Conservation (phyloP, 2,797 vertebrate genomes). For the Tachyglossus aculeatus region DNA sequence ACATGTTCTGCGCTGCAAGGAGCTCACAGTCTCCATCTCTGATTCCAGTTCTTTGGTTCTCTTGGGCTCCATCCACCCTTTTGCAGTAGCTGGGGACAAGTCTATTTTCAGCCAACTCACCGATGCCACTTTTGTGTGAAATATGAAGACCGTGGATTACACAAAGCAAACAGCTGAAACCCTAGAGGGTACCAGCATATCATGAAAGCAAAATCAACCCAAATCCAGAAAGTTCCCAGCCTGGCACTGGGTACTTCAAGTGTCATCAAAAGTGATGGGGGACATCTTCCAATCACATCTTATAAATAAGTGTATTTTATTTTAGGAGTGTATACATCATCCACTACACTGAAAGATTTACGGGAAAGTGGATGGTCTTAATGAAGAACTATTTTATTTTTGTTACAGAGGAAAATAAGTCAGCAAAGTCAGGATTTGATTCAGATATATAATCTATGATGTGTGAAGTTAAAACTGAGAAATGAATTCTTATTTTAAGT, state of each 20-base stretch:
- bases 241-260: not conserved
- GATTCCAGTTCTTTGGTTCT: constrained; percentile 22
- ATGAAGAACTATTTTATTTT: not conserved
- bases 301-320: not conserved
- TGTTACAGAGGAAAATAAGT: constrained; percentile 4
- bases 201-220: not conserved
- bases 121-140: not conserved
- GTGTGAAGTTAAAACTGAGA: not conserved
- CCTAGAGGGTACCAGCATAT: constrained; percentile 4
- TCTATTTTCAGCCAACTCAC: constrained; percentile 4
- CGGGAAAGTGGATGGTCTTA: not conserved
- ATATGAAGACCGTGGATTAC: not conserved
- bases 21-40: too few species aligned
- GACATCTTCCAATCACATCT: not conserved
- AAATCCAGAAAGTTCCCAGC: not conserved
- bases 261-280: not conserved
- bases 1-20: too few species aligned
- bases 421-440: not conserved
- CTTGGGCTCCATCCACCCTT: constrained; percentile 20
- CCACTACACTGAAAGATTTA: not conserved
- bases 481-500: constrained; percentile 2
- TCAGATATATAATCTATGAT: not conserved
- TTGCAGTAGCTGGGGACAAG: not conserved
- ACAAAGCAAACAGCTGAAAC: not conserved
- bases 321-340: not conserved